Percentiles rank a stretch among this genome's conserved stretches.
Conservation (phyloP, 2,888 invertebrate genomes). For the Celastrina argiolus region DNA sequence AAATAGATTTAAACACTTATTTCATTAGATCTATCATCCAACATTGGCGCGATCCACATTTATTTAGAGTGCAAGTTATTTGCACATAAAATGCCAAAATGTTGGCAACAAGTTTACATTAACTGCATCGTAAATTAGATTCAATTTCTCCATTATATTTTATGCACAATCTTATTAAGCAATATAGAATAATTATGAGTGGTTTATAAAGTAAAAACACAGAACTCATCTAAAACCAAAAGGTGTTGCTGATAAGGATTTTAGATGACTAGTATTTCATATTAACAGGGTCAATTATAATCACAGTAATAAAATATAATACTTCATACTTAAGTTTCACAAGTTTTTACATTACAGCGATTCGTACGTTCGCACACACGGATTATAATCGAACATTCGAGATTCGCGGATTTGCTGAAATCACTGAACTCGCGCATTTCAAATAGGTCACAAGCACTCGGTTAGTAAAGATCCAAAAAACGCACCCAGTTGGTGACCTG, state of each 20-base stretch:
- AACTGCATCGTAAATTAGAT: background rate
- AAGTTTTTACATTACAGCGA: background rate
- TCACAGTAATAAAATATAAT: background rate
- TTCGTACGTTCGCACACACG: background rate
- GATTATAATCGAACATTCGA: slow-evolving; percentile 11
- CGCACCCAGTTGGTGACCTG: slow-evolving; percentile 80
- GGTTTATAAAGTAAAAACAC: no score
- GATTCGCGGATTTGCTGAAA: background rate
- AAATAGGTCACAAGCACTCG: slow-evolving; percentile 18
- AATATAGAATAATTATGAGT: no score
- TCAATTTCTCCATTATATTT: background rate
- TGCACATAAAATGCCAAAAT: slow-evolving; percentile 14
- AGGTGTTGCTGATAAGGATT: no score
- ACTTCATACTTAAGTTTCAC: background rate
- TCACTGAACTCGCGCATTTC: slow-evolving; percentile 10
- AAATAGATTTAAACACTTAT: background rate
- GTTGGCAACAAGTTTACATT: slow-evolving; percentile 15
- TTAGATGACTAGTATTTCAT: no score
- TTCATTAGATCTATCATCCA: background rate
- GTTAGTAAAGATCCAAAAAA: slow-evolving; percentile 38
- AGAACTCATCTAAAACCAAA: no score
- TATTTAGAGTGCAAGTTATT: slow-evolving; percentile 19
- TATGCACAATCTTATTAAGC: background rate
- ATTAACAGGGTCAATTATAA: background rate
- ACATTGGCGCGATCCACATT: background rate